Evolutionary conservation across 2,888 invertebrate genomes (phyloP).

Genomic region (Erebia epiphron): DNA sequence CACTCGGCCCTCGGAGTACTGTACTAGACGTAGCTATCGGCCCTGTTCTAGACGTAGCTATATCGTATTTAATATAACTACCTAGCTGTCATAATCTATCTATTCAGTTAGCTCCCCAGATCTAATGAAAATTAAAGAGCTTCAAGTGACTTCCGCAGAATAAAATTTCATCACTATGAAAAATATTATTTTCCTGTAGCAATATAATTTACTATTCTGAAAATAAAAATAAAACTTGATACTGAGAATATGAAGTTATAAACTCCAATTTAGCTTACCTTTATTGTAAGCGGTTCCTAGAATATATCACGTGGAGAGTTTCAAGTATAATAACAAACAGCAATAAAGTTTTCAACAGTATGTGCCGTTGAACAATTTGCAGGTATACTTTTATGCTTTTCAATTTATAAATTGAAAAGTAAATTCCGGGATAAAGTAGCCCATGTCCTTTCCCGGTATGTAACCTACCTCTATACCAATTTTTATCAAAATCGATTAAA

Average conservation of each 20-base stretch:
- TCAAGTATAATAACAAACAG: neutral
- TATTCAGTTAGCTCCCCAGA: too few species aligned
- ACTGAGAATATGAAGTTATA: neutral
- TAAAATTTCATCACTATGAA: neutral
- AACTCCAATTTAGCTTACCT: neutral
- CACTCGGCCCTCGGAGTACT: too few species aligned
- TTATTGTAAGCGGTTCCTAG: neutral
- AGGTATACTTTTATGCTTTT: neutral
- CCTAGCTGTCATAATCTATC: too few species aligned
- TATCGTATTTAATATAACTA: too few species aligned
- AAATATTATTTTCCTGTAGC: neutral
- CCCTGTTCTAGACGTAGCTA: too few species aligned
- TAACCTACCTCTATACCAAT: too few species aligned
- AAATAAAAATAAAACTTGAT: neutral
- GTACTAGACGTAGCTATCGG: too few species aligned
- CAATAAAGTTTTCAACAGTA: constrained; percentile 2
- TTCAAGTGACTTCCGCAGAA: too few species aligned
- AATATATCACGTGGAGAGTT: neutral
- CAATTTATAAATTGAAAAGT: neutral
- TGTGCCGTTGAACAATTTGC: neutral
- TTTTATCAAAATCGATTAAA: too few species aligned
- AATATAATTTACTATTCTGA: neutral
- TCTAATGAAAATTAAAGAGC: too few species aligned
- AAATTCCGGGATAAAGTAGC: too few species aligned
- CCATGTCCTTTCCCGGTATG: too few species aligned